Evolutionary conservation across 2,797 vertebrate species (phyloP).

Genomic region (Poliocrania exsul): DNA sequence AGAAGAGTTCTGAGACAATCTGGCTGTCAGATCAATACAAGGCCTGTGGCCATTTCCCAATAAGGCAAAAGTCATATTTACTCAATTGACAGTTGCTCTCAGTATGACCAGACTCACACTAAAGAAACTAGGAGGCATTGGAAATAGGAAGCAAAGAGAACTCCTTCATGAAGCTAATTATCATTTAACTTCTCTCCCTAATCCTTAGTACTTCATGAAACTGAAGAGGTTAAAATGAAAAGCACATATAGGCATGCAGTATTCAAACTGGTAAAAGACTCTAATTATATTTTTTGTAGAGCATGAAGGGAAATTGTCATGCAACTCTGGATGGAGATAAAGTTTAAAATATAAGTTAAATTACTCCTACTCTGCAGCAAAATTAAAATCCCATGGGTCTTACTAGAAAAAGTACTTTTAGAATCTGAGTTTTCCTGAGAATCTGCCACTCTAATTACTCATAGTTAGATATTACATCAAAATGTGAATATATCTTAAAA

Average conservation of each 20-base stretch:
- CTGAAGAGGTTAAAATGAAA: neutral
- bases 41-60: neutral
- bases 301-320: neutral
- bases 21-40: neutral
- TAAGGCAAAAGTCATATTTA: neutral
- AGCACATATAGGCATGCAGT: neutral
- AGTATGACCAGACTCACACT: neutral
- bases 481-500: slow-evolving; percentile 18
- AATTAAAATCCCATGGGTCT: slow-evolving; percentile 32
- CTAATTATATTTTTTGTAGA: neutral
- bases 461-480: neutral
- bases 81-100: neutral
- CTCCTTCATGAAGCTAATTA: neutral
- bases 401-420: neutral
- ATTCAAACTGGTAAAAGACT: neutral
- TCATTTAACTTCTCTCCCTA: neutral
- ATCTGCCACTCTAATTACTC: neutral
- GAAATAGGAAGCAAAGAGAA: neutral
- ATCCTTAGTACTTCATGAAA: neutral
- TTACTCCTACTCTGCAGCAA: slow-evolving; percentile 14
- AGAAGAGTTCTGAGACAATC: neutral
- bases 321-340: neutral
- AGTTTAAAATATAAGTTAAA: slow-evolving; percentile 30
- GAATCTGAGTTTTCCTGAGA: neutral
- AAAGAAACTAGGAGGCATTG: neutral